Evolutionary conservation across 2,113 vertebrate species (phyloP).

Genomic region (Heteronetta atricapilla): DNA sequence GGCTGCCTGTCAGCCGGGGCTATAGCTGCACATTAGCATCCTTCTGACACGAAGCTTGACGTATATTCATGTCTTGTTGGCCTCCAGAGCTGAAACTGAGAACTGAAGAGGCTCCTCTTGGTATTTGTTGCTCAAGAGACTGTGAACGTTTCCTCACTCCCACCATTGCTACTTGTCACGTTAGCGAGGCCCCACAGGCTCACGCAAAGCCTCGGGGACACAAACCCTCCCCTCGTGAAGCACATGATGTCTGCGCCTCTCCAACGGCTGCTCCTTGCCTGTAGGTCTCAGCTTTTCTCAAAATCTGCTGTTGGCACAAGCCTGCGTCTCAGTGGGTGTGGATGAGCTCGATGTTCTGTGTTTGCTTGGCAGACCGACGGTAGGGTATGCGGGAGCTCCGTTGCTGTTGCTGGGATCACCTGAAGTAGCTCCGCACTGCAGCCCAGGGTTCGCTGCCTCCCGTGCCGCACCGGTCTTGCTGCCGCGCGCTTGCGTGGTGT

Average conservation of each 20-base stretch:
- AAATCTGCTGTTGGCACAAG: background rate
- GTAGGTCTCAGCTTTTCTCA: background rate
- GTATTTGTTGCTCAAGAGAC: background rate
- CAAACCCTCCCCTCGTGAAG: background rate
- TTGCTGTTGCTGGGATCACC: background rate
- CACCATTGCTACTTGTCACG: background rate
- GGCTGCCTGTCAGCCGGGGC: background rate
- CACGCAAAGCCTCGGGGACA: background rate
- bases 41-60: background rate
- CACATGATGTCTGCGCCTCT: background rate
- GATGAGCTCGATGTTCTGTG: background rate
- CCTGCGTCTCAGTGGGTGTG: background rate
- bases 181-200: background rate
- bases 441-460: background rate
- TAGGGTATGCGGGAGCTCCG: background rate
- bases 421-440: background rate
- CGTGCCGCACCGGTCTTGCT: background rate
- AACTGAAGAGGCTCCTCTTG: background rate
- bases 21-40: fast-evolving
- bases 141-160: background rate
- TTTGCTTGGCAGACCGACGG: background rate
- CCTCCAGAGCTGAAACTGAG: background rate
- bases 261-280: background rate
- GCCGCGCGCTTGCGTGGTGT: background rate
- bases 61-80: fast-evolving